Evolutionary conservation across 2,797 vertebrate genomes (phyloP).

Genomic region (Mormyrus hasselquistii): DNA sequence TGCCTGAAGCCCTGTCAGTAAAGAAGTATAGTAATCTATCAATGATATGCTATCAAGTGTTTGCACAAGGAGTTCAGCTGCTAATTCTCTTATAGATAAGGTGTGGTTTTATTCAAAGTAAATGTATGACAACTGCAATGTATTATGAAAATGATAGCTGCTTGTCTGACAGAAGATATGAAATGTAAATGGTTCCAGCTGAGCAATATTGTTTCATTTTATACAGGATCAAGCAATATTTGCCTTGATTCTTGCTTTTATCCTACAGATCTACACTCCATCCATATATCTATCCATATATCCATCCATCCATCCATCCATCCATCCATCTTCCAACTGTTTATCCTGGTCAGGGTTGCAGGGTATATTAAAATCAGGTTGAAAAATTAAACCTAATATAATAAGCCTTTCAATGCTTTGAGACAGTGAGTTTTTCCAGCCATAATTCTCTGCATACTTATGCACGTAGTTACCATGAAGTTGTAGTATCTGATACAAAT

Average conservation of each 20-base stretch:
- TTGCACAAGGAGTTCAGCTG: not conserved
- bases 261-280: not conserved
- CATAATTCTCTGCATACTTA: too few species aligned
- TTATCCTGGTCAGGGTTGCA: not conserved
- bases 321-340: not conserved
- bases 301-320: not conserved
- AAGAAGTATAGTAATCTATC: not conserved
- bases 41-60: not conserved
- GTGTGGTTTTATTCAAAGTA: not conserved
- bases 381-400: not conserved
- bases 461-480: not conserved
- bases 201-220: not conserved
- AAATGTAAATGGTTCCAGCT: not conserved
- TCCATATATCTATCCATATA: not conserved
- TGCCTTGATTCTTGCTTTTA: not conserved
- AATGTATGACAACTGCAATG: not conserved
- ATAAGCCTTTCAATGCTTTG: not conserved
- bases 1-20: not conserved
- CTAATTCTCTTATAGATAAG: not conserved
- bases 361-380: not conserved
- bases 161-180: not conserved
- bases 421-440: not conserved
- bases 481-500: not conserved
- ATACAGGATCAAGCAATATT: not conserved
- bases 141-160: not conserved